Evolutionary conservation across 2,888 invertebrate species (phyloP).

Genomic region (Portevinia maculata): DNA sequence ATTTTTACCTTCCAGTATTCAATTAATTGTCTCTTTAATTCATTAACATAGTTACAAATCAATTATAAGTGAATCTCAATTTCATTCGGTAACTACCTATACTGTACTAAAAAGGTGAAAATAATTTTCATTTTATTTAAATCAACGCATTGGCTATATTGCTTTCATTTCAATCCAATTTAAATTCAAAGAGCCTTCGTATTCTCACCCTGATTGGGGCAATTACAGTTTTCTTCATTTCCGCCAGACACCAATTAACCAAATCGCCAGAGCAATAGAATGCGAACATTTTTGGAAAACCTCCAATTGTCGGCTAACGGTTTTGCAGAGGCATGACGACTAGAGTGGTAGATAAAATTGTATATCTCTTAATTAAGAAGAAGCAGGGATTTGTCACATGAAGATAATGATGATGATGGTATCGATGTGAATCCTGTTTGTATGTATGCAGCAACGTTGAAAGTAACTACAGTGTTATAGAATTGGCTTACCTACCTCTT

Average conservation of each 20-base stretch:
- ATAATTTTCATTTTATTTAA: conserved; percentile 25
- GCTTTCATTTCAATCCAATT: conserved; percentile 61
- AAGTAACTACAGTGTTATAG: conserved; percentile 18
- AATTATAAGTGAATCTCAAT: conserved; percentile 49
- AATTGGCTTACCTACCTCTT: conserved; percentile 31
- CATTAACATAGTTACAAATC: conserved; percentile 38
- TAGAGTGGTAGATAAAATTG: conserved; percentile 30
- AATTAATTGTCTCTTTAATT: conserved; percentile 36
- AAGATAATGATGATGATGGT: conserved; percentile 23
- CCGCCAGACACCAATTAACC: conserved; percentile 48
- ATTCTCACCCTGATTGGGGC: conserved; percentile 7
- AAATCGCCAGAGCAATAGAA: conserved; percentile 46
- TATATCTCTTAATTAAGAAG: conserved; percentile 40
- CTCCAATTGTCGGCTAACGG: conserved; percentile 56
- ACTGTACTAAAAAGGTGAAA: conserved; percentile 8
- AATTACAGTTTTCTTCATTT: conserved; percentile 12
- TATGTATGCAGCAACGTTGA: conserved; percentile 2
- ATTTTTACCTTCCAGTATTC: conserved; percentile 10
- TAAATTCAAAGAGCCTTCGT: conserved; percentile 42
- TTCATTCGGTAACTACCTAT: conserved; percentile 3
- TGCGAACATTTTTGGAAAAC: conserved; percentile 53
- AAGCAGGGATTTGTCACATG: conserved; percentile 40
- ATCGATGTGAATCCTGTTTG: conserved; percentile 13
- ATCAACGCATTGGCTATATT: conserved; percentile 49
- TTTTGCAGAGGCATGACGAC: conserved; percentile 19